A percentile compares a stretch with the other conserved stretches of the same genome.
phyloP scores from a whole-genome alignment of 92 coral and sea anemone species.

The Porites lobata region DNA sequence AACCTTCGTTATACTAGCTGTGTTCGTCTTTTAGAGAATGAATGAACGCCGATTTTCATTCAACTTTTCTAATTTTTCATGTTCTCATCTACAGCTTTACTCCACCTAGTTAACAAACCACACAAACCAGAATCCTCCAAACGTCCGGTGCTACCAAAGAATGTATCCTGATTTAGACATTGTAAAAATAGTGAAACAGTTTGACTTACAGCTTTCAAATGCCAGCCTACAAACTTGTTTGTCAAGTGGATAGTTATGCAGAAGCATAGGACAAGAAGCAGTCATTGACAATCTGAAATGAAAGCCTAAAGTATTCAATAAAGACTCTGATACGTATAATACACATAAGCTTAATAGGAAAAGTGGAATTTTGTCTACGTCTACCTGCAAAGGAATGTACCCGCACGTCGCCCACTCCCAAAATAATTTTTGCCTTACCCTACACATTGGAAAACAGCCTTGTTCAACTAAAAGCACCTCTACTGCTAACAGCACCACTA shows the following conservation, averaged over 20 bases:
- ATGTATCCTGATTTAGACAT: neutral
- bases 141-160: no score
- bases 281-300: slow-evolving; percentile 83
- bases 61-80: no score
- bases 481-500: neutral
- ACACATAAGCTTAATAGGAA: neutral
- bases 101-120: no score
- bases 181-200: neutral
- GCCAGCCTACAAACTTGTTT: slow-evolving; percentile 85
- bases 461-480: neutral
- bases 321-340: neutral
- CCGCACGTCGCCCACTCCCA: neutral
- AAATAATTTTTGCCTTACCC: neutral
- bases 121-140: no score
- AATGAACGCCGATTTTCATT: no score
- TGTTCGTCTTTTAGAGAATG: no score
- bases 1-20: no score
- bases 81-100: no score
- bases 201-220: slow-evolving; percentile 94
- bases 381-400: no score
- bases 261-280: slow-evolving; percentile 93
- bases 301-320: neutral
- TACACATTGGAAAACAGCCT: neutral
- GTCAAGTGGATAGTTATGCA: slow-evolving; percentile 94
- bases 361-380: no score